A percentile compares a stretch with the other conserved stretches of the same genome.
phyloP scores from a whole-genome alignment of 2,797 vertebrate genomes.

The Gambelia wislizenii region DNA sequence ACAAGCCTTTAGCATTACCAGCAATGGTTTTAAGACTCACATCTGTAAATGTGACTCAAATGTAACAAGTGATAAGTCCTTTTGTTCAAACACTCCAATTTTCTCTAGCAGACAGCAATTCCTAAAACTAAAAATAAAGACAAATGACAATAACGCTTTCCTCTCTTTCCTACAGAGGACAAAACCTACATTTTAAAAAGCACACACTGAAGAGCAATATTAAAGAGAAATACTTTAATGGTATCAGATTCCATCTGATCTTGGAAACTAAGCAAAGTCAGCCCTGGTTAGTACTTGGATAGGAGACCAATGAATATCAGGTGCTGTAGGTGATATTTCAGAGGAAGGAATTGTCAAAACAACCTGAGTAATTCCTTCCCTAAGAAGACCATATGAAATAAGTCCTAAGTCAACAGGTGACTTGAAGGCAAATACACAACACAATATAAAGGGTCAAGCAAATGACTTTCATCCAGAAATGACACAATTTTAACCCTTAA shows the following conservation, averaged over 20 bases:
- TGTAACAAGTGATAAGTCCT: neutral
- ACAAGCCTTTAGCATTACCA: neutral
- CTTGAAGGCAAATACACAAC: too few relatives aligned
- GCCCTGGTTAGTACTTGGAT: too few relatives aligned
- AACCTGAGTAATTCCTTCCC: too few relatives aligned
- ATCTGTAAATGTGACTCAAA: neutral
- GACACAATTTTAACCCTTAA: neutral
- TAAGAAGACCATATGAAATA: too few relatives aligned
- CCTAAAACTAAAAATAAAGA: neutral
- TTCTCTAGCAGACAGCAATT: neutral
- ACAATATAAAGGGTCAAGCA: neutral
- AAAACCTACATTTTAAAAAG: neutral
- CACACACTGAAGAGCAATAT: too few relatives aligned
- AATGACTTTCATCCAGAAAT: neutral
- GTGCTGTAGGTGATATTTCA: too few relatives aligned
- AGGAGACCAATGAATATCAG: too few relatives aligned
- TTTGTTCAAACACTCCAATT: neutral
- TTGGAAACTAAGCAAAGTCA: too few relatives aligned
- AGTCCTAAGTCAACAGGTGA: too few relatives aligned
- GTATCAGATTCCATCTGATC: too few relatives aligned
- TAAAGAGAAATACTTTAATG: too few relatives aligned
- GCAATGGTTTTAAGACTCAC: neutral
- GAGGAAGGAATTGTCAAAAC: too few relatives aligned
- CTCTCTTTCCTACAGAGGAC: neutral
- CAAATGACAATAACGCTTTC: neutral